phyloP scores from a whole-genome alignment of 2,113 vertebrate genomes.

The Muntiacus reevesi region DNA sequence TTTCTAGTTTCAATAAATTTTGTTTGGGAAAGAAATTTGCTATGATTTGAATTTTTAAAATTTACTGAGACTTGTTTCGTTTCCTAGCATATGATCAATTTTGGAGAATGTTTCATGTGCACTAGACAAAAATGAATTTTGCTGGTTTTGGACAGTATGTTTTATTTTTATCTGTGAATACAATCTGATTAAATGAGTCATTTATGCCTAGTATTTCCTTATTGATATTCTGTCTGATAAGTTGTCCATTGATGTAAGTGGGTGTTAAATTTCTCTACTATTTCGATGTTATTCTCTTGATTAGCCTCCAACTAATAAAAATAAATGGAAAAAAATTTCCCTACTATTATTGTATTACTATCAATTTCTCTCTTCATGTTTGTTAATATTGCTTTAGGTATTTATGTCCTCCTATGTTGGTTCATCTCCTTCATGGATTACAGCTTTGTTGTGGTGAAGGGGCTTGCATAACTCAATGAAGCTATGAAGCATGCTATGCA shows the following conservation, averaged over 20 bases:
- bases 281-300: too few species aligned
- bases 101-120: not conserved
- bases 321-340: not conserved
- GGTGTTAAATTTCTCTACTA: not conserved
- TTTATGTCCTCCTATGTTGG: not conserved
- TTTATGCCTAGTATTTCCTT: not conserved
- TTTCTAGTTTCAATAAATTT: not conserved
- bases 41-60: not conserved
- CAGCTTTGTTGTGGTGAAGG: not conserved
- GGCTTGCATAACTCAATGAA: not conserved
- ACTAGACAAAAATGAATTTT: not conserved
- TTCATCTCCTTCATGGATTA: not conserved
- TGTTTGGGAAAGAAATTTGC: not conserved
- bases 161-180: not conserved
- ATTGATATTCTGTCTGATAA: not conserved
- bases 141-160: not conserved
- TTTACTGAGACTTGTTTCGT: not conserved
- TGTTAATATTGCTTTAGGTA: not conserved
- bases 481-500: not conserved
- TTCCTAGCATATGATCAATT: not conserved
- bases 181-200: not conserved
- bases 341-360: not conserved
- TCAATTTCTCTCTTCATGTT: not conserved
- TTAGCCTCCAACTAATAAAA: too few species aligned
- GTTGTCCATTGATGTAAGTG: not conserved